Percentiles rank a stretch among this genome's conserved stretches.
Conservation (phyloP, 92 coral and sea anemone species). For the Galaxea fascicularis region DNA sequence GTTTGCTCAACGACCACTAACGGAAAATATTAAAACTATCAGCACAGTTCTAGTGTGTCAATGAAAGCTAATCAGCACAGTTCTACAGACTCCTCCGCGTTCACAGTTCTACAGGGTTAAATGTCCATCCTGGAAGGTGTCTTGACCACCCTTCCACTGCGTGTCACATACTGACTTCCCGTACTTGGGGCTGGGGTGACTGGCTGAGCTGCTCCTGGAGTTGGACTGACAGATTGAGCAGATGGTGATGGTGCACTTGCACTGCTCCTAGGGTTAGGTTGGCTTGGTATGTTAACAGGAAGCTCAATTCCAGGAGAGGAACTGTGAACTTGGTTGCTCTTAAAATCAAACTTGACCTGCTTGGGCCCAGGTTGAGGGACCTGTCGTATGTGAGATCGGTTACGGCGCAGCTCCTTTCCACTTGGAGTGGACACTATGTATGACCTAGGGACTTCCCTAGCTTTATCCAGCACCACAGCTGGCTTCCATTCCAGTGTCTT, state of each 20-base stretch:
- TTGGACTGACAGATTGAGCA: background rate
- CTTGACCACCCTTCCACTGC: constrained; percentile 18
- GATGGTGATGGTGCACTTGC: background rate
- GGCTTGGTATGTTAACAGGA: background rate
- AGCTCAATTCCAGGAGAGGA: background rate
- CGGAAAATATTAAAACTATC: too few species aligned
- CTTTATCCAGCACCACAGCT: too few species aligned
- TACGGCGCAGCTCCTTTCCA: constrained; percentile 60
- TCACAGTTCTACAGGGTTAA: background rate
- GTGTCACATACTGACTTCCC: background rate
- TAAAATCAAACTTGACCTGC: constrained; percentile 10
- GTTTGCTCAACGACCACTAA: too few species aligned
- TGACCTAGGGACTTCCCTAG: too few species aligned
- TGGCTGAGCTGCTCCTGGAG: background rate
- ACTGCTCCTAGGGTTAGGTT: background rate
- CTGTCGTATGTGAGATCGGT: constrained; percentile 39
- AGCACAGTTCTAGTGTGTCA: too few species aligned
- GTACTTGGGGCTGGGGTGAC: background rate
- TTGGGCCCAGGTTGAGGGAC: background rate
- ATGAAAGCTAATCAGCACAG: too few species aligned
- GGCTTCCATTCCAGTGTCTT: too few species aligned
- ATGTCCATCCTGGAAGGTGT: background rate
- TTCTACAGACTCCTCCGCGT: too few species aligned
- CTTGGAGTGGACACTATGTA: too few species aligned
- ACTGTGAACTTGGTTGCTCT: background rate